Evolutionary conservation across 2,113 vertebrate genomes (phyloP), one percentile per base, ranked within the genome.

Genomic region (Tachuris rubrigastra): DNA sequence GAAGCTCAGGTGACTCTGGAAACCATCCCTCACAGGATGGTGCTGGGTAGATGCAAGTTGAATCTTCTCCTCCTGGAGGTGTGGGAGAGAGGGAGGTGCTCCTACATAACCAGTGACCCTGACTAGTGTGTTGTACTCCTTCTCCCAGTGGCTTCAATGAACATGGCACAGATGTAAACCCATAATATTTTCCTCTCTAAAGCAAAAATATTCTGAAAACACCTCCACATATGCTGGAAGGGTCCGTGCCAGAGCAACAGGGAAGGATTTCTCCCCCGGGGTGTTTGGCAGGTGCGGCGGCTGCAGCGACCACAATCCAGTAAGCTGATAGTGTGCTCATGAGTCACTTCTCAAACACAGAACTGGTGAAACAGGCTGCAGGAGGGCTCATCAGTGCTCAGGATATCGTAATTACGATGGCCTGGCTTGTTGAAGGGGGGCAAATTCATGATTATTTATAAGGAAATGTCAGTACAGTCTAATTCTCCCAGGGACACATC

Each of bases 331-430:
- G 49, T 1, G 27, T 47, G 84, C 74, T 93, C 41, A 5, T 94
- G 96, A 97, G 89, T 96, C 95, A 96, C 84, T 89, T 17, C 59
- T 91, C 56, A 87, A 89, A 84, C 88, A 73, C 63, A 59, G 22
- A 82, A 72, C 87, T 92, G 83, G 85, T 86, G 66, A 52, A 89
- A 90, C 89, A 91, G 79, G 88, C 87, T 69, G 92, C 85, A 67
- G 7, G 6, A 84, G 56, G 52, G 52, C 62, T 56, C 73, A 33
- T 39, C 84, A 4, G 65, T 28, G 87, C 85, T 86, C 62, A 21
- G 86, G 85, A 50, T n/a, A 19, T 16, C 19, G 2, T 63, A 72
- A 8, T 89, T 47, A 28, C 7, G 5, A 5, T 5, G 41, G 72
- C 53, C 89, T 28, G n/a, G 39, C 39, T 80, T 1, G 0, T 67